Conservation (phyloP, 2,888 invertebrate species). For the Lottia scabra region DNA sequence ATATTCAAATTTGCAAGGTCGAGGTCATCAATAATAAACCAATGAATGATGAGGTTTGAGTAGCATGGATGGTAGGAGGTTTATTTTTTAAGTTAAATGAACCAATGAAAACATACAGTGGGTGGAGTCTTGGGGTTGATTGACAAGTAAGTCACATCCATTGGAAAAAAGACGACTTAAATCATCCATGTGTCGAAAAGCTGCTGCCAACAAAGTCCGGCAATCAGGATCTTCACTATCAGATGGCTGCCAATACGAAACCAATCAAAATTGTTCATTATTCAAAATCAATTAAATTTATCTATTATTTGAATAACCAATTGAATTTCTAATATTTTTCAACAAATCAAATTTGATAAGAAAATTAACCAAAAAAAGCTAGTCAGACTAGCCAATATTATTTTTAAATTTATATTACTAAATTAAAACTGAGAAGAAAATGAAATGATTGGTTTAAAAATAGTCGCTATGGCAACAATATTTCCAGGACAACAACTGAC, state of each 20-base stretch:
- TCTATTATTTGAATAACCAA: background rate
- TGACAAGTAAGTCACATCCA: background rate
- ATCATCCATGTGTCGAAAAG: background rate
- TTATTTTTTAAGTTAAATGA: background rate
- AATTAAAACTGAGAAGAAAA: no score
- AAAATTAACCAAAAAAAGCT: no score
- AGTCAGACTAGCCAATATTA: no score
- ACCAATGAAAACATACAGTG: conserved; percentile 6
- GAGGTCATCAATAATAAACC: no score
- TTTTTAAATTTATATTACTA: no score
- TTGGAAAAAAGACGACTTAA: background rate
- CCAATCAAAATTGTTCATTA: conserved; percentile 4
- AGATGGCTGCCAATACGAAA: conserved; percentile 8
- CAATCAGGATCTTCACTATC: background rate
- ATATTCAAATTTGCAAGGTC: no score
- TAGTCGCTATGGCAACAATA: background rate
- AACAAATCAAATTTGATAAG: no score
- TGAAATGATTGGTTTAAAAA: no score
- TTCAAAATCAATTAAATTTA: background rate
- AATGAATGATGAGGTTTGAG: background rate
- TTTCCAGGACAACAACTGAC: conserved; percentile 27
- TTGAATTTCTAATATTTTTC: no score
- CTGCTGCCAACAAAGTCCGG: background rate
- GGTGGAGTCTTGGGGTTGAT: conserved; percentile 3
- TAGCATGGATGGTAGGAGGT: background rate